These are phyloP conservation scores for Leptinotarsa undecemlineata DNA, from an alignment of 1,140 invertebrate species.

Conservation along the genomic window DNA sequence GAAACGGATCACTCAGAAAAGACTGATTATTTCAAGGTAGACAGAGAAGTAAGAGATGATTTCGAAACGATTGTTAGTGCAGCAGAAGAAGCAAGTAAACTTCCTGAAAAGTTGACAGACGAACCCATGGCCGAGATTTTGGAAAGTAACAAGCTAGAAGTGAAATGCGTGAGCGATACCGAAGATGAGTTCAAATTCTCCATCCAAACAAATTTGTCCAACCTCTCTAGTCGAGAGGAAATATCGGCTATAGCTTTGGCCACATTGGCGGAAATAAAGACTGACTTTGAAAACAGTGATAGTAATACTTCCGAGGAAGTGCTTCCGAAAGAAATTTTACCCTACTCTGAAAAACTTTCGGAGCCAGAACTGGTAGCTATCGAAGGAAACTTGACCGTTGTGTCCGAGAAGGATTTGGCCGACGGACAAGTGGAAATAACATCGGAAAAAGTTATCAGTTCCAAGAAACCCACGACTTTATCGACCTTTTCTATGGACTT, in stretches of 20 bases:
- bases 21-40: neutral
- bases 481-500: conserved; percentile 50
- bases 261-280: conserved; percentile 33
- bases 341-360: neutral
- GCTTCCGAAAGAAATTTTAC: neutral
- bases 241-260: conserved; percentile 40
- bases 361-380: conserved; percentile 46
- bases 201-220: conserved; percentile 36
- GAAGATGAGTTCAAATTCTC: conserved; percentile 26
- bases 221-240: conserved; percentile 35
- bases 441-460: conserved; percentile 37
- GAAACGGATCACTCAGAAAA: neutral
- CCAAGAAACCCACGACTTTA: conserved; percentile 45
- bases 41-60: neutral
- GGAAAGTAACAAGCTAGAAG: conserved; percentile 24
- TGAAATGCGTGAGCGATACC: conserved; percentile 19
- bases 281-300: conserved; percentile 18
- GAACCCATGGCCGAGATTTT: neutral
- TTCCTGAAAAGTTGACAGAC: neutral
- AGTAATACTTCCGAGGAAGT: conserved; percentile 2
- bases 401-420: conserved; percentile 51
- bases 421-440: conserved; percentile 53
- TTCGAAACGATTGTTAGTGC: neutral
- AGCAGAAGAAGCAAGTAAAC: neutral
- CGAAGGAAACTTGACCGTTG: conserved; percentile 49